These are phyloP conservation scores for Cantharis rufa DNA, from an alignment of 2,888 invertebrate genomes.

Conservation along the genomic window DNA sequence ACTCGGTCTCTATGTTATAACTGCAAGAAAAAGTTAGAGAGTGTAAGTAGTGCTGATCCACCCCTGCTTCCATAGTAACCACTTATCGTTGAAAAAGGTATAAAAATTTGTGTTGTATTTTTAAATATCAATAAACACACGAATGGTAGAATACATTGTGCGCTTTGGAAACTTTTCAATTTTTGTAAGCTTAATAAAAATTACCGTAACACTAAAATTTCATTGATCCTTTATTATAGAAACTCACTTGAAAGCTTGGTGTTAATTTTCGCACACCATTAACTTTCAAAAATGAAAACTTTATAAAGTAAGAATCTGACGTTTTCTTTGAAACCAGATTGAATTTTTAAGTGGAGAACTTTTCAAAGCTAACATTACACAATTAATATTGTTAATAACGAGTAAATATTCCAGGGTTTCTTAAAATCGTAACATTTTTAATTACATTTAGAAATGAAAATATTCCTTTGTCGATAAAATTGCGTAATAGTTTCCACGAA, in stretches of 20 bases:
- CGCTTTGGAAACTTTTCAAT: not conserved
- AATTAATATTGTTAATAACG: not conserved
- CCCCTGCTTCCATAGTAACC: not conserved
- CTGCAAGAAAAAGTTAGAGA: not conserved
- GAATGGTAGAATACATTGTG: not conserved
- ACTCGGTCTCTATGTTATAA: too few relatives aligned
- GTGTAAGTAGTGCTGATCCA: too few relatives aligned
- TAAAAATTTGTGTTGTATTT: not conserved
- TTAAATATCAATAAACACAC: not conserved
- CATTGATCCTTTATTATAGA: not conserved
- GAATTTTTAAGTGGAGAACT: not conserved
- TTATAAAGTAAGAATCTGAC: constrained; percentile 2
- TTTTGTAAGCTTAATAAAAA: not conserved
- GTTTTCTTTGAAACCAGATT: not conserved
- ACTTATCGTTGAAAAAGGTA: not conserved
- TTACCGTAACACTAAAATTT: not conserved
- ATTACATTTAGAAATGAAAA: not conserved
- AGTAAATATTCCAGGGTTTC: not conserved
- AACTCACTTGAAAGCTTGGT: not conserved
- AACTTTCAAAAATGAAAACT: constrained; percentile 15
- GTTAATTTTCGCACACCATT: constrained; percentile 10
- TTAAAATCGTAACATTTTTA: not conserved
- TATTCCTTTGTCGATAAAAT: not conserved
- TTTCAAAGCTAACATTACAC: not conserved
- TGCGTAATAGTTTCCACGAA: constrained; percentile 2